Evolutionary conservation across 2,888 invertebrate species (phyloP), one percentile per base, ranked within the genome.

Genomic region (Drosophila vallismaia): DNA sequence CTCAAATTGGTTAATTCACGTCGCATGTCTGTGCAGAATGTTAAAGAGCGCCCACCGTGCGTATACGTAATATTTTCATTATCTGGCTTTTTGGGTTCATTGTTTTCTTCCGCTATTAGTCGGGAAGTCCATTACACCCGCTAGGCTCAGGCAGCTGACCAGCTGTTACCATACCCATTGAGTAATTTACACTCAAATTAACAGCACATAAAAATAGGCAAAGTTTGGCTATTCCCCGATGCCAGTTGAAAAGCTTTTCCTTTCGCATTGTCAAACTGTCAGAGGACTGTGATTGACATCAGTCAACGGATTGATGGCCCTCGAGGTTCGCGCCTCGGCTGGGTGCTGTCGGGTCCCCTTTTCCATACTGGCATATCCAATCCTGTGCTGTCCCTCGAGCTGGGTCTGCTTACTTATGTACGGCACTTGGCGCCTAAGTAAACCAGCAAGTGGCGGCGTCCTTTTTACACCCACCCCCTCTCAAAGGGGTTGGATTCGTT

Each of bases 141-240:
- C 10, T 29, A 51, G 52, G 51, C 55, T 38, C 46, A 26, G 14
- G n/a, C 9, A 26, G 38, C 56, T 68, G 46, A 38, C 45, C 71
- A 71, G 66, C 71, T 71, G 71, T 74, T 85, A 58, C 82, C 71
- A 51, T 80, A 70, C 74, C 57, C 86, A 79, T 55, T 42, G 53
- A 72, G 62, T 69, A 84, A 81, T 80, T 86, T 70, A 71, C 74
- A 69, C 70, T 53, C 67, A 80, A 86, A 84, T 81, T 86, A 86
- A 75, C 78, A 75, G 73, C n/a, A 46, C 66, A 75, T 80, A 80
- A 81, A 86, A 80, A 84, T 70, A 56, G 71, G 36, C 40, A 55
- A 81, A 67, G 58, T 51, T 45, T 46, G 7, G 36, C 36, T 24
- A 31, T 36, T 51, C 14, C 44, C 14, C 10, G 44, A 24, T 14